These are phyloP conservation scores for Pristionchus pacificus DNA, from an alignment of 1,140 invertebrate species.

Conservation along the genomic window DNA sequence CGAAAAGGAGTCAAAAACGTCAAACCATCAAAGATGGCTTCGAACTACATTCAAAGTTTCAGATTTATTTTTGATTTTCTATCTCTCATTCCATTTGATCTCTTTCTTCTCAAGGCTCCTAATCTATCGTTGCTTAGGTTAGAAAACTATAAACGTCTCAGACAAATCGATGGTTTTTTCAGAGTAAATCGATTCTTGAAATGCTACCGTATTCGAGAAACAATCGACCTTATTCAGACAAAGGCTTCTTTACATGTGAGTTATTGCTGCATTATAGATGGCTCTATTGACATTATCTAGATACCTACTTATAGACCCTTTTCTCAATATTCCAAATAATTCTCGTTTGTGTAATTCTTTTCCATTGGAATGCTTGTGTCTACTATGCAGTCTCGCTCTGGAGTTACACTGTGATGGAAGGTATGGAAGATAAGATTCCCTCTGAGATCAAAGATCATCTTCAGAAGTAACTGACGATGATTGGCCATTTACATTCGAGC, in stretches of 20 bases:
- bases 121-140: neutral
- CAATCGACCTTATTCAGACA: neutral
- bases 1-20: neutral
- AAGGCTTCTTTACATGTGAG: neutral
- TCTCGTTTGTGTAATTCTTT: constrained; percentile 10
- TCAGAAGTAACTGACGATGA: neutral
- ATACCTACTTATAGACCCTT: constrained; percentile 7
- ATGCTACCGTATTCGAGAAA: constrained; percentile 4
- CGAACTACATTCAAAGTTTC: neutral
- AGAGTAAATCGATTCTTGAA: constrained; percentile 21
- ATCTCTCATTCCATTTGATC: neutral
- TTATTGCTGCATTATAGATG: neutral
- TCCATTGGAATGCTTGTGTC: constrained; percentile 23
- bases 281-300: neutral
- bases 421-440: neutral
- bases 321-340: constrained; percentile 16
- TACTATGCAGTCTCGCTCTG: constrained; percentile 21
- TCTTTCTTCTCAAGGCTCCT: neutral
- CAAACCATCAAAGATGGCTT: no score
- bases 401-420: constrained; percentile 10
- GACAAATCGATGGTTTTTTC: neutral
- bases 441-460: neutral
- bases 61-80: neutral
- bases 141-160: neutral
- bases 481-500: constrained; percentile 19